Conservation (phyloP, 2,888 invertebrate genomes). For the Amblyjoppa proteus region DNA sequence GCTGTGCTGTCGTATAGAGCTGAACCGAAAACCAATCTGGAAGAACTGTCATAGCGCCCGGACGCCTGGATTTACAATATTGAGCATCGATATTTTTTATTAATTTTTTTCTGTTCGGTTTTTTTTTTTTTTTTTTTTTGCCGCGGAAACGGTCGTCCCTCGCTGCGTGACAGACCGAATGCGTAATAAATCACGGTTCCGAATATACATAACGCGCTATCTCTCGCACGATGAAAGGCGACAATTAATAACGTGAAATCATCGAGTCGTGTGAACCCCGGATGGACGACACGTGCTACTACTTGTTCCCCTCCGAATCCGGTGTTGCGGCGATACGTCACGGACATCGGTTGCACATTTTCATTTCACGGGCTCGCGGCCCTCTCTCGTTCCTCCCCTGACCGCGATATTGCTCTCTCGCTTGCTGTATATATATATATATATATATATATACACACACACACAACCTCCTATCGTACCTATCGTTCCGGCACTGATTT, state of each 20-base stretch:
- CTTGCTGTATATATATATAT: background rate
- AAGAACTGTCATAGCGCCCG: background rate
- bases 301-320: constrained; percentile 33
- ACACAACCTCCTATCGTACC: constrained; percentile 1
- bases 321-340: constrained; percentile 58
- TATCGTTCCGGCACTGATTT: constrained; percentile 64
- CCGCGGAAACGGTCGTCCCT: constrained; percentile 1
- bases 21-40: background rate
- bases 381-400: background rate
- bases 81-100: background rate
- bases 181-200: constrained; percentile 42
- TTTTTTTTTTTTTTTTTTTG: background rate
- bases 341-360: constrained; percentile 64
- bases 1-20: background rate
- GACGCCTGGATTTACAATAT: background rate
- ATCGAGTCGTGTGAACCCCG: constrained; percentile 47
- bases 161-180: constrained; percentile 16
- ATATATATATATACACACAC: background rate
- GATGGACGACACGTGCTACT: constrained; percentile 46
- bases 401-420: background rate
- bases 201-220: constrained; percentile 5
- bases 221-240: constrained; percentile 48
- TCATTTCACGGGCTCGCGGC: constrained; percentile 57
- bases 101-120: background rate
- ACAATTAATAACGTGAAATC: constrained; percentile 66